Evolutionary conservation across 2,113 vertebrate species (phyloP).

Genomic region (Guaruba guarouba): DNA sequence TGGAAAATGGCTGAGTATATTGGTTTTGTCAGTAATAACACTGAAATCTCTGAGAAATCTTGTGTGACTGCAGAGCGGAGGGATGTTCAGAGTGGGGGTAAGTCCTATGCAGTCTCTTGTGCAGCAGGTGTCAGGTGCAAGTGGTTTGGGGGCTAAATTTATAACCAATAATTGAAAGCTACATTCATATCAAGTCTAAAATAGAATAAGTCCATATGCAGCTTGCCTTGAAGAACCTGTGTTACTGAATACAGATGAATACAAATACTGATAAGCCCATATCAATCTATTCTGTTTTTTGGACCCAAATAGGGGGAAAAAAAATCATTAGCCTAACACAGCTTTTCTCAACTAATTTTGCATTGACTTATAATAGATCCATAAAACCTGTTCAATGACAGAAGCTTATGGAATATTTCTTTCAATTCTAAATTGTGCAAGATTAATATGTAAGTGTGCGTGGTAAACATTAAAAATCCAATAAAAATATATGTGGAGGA

Average conservation of each 20-base stretch:
- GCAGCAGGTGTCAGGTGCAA: background rate
- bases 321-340: background rate
- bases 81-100: background rate
- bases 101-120: background rate
- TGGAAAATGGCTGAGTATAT: background rate
- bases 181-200: background rate
- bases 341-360: background rate
- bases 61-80: background rate
- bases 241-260: background rate
- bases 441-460: background rate
- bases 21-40: background rate
- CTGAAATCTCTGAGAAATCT: background rate
- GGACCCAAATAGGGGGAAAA: background rate
- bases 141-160: background rate
- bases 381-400: background rate
- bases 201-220: background rate
- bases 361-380: background rate
- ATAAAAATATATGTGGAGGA: background rate
- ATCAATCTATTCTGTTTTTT: background rate
- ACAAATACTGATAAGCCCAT: background rate
- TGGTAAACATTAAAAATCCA: background rate
- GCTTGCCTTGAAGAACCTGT: background rate
- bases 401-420: background rate
- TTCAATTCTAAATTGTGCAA: background rate
- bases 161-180: background rate